Base-by-base conservation (phyloP, 1,140 invertebrate species). In the Lucilia sericata region DNA sequence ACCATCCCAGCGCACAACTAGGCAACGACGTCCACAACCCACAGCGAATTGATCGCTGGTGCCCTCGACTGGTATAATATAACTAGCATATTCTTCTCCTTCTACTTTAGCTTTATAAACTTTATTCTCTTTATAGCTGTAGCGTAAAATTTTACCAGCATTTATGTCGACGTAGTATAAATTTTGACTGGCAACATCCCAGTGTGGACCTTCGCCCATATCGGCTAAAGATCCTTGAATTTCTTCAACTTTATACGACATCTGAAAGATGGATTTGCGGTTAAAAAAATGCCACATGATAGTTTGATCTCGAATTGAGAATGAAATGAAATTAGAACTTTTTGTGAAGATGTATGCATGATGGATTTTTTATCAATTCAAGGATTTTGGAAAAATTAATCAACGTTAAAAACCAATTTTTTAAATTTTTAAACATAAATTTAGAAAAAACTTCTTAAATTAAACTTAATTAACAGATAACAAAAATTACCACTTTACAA, bases 151-250 rank as follows among this genome's bases (percentile, higher is more conserved):
- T 82, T 91, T 91, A 12, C 93, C 92, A 2, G 88, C 90, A 74
- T 92, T 87, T 80, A 96, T 93, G 86, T 96, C 95, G 2, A 96
- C 94, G 86, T 93, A 95, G 86, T 94, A 95, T 0, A 96, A 91
- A 17, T 92, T 91, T 85, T 95, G 92, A 2, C 91, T 92, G 17
- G 91, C 89, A 36, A 88, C 89, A 88, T 95, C 94, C 95, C 95
- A 96, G 86, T 95, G 93, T 60, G 93, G 95, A 82, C 92, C 95
- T 91, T 95, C 94, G 13, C 91, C 92, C 85, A 93, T 92, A 60
- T 91, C 89, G 9, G 88, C 88, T 74, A 84, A 88, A 1, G 89
- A 89, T 75, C 88, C 85, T 74, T 88, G 89, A 25, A 91, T 83
- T 30, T 87, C 84, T 83, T 91, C 89, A 75, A 91, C 83, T 85